Evolutionary conservation across 2,888 invertebrate species (phyloP), one percentile per base, ranked within the genome.

Genomic region (Synergus itoensis): DNA sequence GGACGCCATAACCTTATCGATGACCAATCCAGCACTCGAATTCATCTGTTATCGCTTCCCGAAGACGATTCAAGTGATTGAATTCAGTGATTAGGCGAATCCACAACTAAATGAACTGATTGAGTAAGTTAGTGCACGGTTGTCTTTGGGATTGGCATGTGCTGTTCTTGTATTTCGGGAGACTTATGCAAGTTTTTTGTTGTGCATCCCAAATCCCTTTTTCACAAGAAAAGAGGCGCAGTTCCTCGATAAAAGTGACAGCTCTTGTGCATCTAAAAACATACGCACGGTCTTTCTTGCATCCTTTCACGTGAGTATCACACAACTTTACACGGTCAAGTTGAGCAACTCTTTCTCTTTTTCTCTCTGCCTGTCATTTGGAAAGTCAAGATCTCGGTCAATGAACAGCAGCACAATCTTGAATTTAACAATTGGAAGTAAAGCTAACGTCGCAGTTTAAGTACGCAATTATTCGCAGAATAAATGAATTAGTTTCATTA

Each of bases 321-420:
- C 69, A 43, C 60, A 63, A 45, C 77, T 77, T 43, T 73, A 60
- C 83, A 80, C 83, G 85, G 86, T 87, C 86, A 88, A 86, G 87
- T 87, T 86, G 85, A 88, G 82, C 84, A 57, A 80, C 80, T 86
- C 87, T 85, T 84, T 86, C 85, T 84, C 85, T 85, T 82, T 84
- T 76, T 78, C 78, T 21, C 57, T 57, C 60, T n/a, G 8, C 57
- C 69, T 64, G 67, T 62, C 53, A 73, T 73, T 73, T 76, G 84
- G 86, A 87, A 87, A 86, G 86, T 88, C 88, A 86, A 87, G 86
- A 88, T 86, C 88, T 84, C 81, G 82, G 81, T 81, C 82, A 82
- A 75, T 78, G 79, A 81, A 79, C 80, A 81, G 73, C 77, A 81
- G 73, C 73, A 45, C 41, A 43, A 45, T 45, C 14, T n/a, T 41